Evolutionary conservation across 2,888 invertebrate species (phyloP), one percentile per base, ranked within the genome.

Genomic region (Metellina segmentata): DNA sequence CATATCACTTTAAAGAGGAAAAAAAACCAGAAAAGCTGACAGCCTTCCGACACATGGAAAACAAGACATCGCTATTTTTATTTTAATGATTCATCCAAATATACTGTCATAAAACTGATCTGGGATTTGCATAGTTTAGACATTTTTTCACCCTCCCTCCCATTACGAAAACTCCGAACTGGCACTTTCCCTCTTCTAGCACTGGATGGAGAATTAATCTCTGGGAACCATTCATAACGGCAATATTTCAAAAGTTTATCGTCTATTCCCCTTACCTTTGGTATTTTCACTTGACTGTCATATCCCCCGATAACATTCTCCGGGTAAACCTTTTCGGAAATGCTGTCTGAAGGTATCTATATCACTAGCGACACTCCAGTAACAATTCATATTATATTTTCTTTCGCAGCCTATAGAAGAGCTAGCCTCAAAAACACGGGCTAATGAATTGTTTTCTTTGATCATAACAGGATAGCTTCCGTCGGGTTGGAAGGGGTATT

Each of bases 181-280:
- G 51, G 13, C 52, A 52, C 7, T 52, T 52, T 75, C 9, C 48
- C 75, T 9, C 13, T 75, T 48, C 13, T 34, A 34, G 48, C 8
- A 77, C n/a, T 20, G 6, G 34, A 48, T 13, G 16, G 78, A 78
- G 19, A 52, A 78, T 78, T 78, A 52, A 78, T 78, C 78, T 49
- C 52, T 7, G 52, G 52, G 51, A 78, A 52, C 49, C 78, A 78
- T 78, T 52, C 11, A 78, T 78, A 52, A 78, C 52, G 2, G 16
- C 52, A 51, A 78, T 78, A 51, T 13, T 52, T 78, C 78, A 78
- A 78, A 78, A n/a, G 61, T 61, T 52, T 78, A 78, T 78, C 78
- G 16, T 49, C 52, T 13, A 49, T 52, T 34, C 61, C 61, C 61
- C 61, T 61, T 61, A 61, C 61, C 61, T 61, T 61, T 34, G 72